Percentiles rank a stretch among this genome's conserved stretches.
Conservation (phyloP, 2,113 vertebrate species). For the Phyllostomus hastatus region DNA sequence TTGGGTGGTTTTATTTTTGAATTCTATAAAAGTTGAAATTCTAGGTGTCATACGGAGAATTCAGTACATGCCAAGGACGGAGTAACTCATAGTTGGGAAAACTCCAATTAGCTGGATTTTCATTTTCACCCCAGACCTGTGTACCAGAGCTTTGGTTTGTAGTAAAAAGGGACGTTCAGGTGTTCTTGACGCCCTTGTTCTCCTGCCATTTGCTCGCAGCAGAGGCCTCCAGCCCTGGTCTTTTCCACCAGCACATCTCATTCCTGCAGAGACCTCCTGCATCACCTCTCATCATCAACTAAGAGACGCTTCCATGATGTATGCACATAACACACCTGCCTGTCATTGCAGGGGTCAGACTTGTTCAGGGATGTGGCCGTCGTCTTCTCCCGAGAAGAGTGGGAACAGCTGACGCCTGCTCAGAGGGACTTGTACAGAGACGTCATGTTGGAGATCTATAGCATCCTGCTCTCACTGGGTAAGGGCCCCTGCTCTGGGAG, state of each 20-base stretch:
- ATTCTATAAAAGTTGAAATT: neutral
- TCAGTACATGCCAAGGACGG: neutral
- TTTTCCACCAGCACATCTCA: neutral
- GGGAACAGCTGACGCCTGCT: neutral
- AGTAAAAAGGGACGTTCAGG: neutral
- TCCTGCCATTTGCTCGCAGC: neutral
- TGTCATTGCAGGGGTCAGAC: constrained; percentile 48
- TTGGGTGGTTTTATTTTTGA: too few relatives aligned
- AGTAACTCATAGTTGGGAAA: neutral
- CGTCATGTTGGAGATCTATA: constrained; percentile 50
- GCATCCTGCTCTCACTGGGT: constrained; percentile 49
- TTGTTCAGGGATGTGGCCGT: constrained; percentile 44
- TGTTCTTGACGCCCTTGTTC: too few relatives aligned
- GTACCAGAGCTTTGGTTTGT: neutral
- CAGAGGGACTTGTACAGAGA: constrained; percentile 54
- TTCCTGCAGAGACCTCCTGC: neutral
- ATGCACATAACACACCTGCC: accelerated
- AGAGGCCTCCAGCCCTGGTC: too few relatives aligned
- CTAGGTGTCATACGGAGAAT: neutral
- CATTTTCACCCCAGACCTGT: neutral
- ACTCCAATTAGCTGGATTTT: neutral
- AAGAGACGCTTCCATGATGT: neutral
- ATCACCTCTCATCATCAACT: neutral
- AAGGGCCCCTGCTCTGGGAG: neutral
- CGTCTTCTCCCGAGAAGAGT: constrained; percentile 61